phyloP scores from a whole-genome alignment of 2,888 invertebrate species.

The Eupithecia insigniata region DNA sequence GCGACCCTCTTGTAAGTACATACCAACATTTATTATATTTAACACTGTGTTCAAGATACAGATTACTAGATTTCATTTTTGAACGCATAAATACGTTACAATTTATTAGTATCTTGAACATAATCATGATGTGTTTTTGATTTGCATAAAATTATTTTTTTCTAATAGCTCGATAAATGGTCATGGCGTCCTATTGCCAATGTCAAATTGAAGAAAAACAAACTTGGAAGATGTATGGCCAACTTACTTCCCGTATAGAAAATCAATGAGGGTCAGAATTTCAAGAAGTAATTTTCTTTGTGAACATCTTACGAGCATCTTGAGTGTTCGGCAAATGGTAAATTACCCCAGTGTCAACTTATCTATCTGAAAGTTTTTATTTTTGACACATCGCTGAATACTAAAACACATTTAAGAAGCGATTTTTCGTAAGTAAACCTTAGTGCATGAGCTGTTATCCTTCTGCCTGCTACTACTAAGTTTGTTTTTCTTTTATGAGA shows the following conservation, averaged over 20 bases:
- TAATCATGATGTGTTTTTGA: background rate
- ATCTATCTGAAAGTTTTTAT: no score
- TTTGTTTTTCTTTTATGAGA: background rate
- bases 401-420: no score
- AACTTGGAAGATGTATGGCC: background rate
- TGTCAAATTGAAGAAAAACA: background rate
- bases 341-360: no score
- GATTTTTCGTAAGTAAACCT: no score
- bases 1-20: conserved; percentile 71
- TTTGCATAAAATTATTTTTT: background rate
- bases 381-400: no score
- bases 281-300: background rate
- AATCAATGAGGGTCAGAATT: background rate
- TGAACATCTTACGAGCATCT: no score
- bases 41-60: conserved; percentile 1
- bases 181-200: background rate
- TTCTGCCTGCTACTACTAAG: background rate
- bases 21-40: background rate
- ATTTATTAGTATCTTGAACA: background rate
- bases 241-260: background rate
- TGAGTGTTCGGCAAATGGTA: no score
- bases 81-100: background rate
- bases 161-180: background rate
- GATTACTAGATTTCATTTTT: background rate
- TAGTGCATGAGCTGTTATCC: no score